phyloP scores from a whole-genome alignment of 2,888 invertebrate genomes.

The Branchipolynoe longqiensis region DNA sequence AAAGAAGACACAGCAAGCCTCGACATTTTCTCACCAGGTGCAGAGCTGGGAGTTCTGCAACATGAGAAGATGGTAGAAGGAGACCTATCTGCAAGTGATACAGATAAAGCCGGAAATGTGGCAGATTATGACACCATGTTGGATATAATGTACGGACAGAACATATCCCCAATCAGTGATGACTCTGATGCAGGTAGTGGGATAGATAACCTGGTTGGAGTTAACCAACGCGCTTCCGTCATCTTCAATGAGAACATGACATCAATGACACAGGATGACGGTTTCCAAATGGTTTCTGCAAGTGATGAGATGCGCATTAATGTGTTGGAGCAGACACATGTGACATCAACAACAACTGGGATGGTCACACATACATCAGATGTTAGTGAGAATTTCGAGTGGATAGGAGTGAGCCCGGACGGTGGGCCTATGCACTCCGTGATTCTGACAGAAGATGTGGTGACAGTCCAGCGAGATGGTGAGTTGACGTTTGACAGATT shows the following conservation, averaged over 20 bases:
- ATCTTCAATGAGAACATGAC: background rate
- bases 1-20: background rate
- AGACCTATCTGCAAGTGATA: background rate
- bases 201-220: background rate
- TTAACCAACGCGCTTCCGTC: background rate
- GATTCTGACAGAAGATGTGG: slow-evolving; percentile 2
- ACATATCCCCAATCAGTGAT: slow-evolving; percentile 32
- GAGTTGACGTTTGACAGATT: slow-evolving; percentile 6
- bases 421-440: background rate
- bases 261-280: background rate
- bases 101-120: slow-evolving; percentile 21
- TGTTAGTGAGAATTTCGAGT: too few species aligned
- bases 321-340: background rate
- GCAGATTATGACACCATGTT: slow-evolving; percentile 35
- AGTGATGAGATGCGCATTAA: background rate
- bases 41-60: background rate
- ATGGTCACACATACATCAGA: too few species aligned
- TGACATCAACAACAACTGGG: background rate
- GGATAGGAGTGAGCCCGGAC: background rate
- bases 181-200: slow-evolving; percentile 15
- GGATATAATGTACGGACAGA: slow-evolving; percentile 30
- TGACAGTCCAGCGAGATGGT: slow-evolving; percentile 9
- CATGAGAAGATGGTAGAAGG: background rate
- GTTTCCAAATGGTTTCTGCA: background rate
- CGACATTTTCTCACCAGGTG: background rate